Percentiles rank a stretch among this genome's conserved stretches.
Conservation (phyloP, 2,113 vertebrate species). For the Salvelinus alpinus region DNA sequence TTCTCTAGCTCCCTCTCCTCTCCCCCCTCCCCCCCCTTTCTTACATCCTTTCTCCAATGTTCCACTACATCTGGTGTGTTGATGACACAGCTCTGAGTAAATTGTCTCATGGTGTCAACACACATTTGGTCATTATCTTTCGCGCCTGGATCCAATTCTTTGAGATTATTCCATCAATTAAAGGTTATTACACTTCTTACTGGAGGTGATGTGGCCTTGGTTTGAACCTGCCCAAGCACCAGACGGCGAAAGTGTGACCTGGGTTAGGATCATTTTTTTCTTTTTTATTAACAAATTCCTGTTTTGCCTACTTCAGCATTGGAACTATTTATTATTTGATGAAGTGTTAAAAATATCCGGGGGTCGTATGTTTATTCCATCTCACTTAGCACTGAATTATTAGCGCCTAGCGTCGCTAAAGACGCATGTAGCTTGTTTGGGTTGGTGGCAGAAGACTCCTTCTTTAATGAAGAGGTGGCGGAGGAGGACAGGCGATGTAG, state of each 20-base stretch:
- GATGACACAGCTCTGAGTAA: constrained; percentile 44
- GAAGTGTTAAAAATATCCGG: constrained; percentile 13
- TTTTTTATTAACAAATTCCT: constrained; percentile 58
- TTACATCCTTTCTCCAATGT: constrained; percentile 23
- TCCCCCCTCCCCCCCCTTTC: constrained; percentile 16
- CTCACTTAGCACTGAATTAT: constrained; percentile 26
- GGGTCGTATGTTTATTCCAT: constrained; percentile 33
- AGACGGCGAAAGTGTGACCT: constrained; percentile 52
- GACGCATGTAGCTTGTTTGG: constrained; percentile 19
- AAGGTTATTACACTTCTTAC: constrained; percentile 55
- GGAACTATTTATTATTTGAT: constrained; percentile 35
- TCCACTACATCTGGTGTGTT: constrained; percentile 28
- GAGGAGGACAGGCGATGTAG: constrained; percentile 28
- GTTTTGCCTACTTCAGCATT: constrained; percentile 40
- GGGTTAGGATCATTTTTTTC: constrained; percentile 28
- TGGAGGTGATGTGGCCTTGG: constrained; percentile 45
- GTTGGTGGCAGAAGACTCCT: constrained; percentile 29
- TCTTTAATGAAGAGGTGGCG: constrained; percentile 54
- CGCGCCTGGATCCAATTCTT: constrained; percentile 53
- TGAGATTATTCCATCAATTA: constrained; percentile 37
- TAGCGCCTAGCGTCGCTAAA: constrained; percentile 8
- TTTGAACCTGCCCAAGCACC: constrained; percentile 55
- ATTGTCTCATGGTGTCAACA: constrained; percentile 62
- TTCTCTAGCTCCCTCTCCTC: constrained; percentile 10
- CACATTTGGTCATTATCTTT: constrained; percentile 59